phyloP scores from a whole-genome alignment of 2,888 invertebrate species.

The Clivina fossor region DNA sequence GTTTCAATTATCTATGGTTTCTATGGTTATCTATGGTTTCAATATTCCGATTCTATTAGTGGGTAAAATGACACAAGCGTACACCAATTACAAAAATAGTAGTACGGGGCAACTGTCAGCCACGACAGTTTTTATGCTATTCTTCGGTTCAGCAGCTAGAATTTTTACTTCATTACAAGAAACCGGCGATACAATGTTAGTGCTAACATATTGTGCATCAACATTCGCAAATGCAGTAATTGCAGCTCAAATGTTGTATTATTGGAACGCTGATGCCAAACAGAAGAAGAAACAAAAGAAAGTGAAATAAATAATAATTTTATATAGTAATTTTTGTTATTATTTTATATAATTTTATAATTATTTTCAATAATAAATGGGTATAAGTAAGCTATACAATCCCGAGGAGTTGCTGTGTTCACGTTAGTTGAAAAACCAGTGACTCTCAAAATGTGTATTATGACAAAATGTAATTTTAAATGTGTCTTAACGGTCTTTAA shows the following conservation, averaged over 20 bases:
- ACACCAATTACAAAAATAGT: slow-evolving; percentile 82
- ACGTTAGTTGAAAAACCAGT: no score
- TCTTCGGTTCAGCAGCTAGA: slow-evolving; percentile 86
- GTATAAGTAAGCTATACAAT: no score
- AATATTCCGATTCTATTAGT: slow-evolving; percentile 77
- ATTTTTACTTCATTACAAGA: slow-evolving; percentile 98
- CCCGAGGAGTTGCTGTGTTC: no score
- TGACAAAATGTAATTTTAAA: no score
- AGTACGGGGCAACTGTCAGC: slow-evolving; percentile 96
- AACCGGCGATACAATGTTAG: slow-evolving; percentile 87
- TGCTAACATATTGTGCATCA: slow-evolving; percentile 78
- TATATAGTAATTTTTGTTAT: no score
- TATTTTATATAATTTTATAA: no score
- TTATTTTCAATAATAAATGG: no score
- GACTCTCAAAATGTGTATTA: no score
- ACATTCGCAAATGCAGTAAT: slow-evolving; percentile 79
- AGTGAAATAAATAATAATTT: slow-evolving; percentile 13
- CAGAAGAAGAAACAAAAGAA: slow-evolving; percentile 47
- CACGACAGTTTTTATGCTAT: slow-evolving; percentile 80
- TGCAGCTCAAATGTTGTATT: slow-evolving; percentile 81
- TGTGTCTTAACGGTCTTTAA: no score
- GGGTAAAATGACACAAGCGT: slow-evolving; percentile 88
- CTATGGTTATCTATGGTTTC: no score
- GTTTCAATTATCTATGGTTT: no score
- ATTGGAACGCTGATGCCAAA: slow-evolving; percentile 67